Conservation (phyloP, 1,140 invertebrate species). For the Drosophila ananassae region DNA sequence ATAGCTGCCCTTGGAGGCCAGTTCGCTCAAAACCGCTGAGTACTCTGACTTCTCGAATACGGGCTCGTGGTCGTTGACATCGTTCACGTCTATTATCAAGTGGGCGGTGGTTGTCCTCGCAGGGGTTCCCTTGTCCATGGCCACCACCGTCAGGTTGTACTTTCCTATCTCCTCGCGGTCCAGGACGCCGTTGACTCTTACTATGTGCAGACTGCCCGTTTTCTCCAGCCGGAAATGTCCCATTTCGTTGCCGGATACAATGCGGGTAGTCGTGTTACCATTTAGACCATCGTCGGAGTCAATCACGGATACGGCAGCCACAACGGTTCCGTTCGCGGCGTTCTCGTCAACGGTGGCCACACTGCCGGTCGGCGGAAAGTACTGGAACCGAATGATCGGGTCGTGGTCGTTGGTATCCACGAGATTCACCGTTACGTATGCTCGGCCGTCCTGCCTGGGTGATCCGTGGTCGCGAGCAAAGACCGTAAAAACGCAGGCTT, state of each 20-base stretch:
- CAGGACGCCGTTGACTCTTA: conserved; percentile 95
- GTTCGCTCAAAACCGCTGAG: conserved; percentile 93
- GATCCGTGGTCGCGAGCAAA: conserved; percentile 96
- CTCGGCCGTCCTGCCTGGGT: conserved; percentile 94
- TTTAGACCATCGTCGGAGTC: conserved; percentile 96
- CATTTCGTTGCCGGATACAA: conserved; percentile 94
- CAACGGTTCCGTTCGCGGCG: conserved; percentile 93
- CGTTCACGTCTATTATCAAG: conserved; percentile 96
- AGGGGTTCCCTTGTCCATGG: conserved; percentile 94
- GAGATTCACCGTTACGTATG: conserved; percentile 97
- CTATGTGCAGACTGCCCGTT: conserved; percentile 93
- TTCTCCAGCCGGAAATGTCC: conserved; percentile 94
- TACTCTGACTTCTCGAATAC: conserved; percentile 97
- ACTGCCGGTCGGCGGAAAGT: conserved; percentile 92
- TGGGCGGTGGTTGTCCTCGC: conserved; percentile 93
- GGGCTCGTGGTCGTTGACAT: conserved; percentile 97
- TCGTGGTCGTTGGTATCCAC: conserved; percentile 98
- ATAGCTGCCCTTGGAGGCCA: conserved; percentile 93
- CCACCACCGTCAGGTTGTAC: conserved; percentile 96
- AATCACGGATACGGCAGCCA: conserved; percentile 96
- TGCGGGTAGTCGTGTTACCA: conserved; percentile 93
- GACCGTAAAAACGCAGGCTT: conserved; percentile 96
- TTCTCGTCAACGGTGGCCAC: conserved; percentile 97
- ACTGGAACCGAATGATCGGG: conserved; percentile 95
- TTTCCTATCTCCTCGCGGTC: conserved; percentile 96